Conservation (phyloP, 2,888 invertebrate species). For the Dolomedes plantarius region DNA sequence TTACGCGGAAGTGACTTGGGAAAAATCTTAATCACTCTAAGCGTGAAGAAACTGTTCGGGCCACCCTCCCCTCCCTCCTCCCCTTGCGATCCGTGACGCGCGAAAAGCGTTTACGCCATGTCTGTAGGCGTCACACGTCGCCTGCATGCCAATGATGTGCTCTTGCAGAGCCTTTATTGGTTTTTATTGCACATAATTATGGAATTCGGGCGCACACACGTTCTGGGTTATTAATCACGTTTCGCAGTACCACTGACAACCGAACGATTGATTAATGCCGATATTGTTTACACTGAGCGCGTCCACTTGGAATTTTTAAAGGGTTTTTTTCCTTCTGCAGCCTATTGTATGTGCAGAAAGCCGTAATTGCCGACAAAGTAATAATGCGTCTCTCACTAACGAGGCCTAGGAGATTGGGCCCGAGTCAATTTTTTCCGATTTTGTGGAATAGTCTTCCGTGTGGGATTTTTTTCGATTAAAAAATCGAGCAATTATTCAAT, state of each 20-base stretch:
- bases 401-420: too few species aligned
- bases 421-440: too few species aligned
- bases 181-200: slow-evolving; percentile 18
- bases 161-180: slow-evolving; percentile 2
- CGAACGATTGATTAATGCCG: slow-evolving; percentile 3
- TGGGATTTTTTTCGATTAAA: too few species aligned
- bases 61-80: too few species aligned
- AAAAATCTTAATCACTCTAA: not conserved
- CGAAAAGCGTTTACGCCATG: not conserved
- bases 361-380: not conserved
- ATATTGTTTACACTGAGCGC: slow-evolving; percentile 6
- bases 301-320: slow-evolving; percentile 4
- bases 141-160: not conserved
- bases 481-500: too few species aligned
- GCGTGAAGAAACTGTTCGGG: not conserved
- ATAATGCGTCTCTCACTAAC: not conserved
- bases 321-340: not conserved
- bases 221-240: not conserved
- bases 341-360: not conserved
- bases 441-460: too few species aligned
- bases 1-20: not conserved
- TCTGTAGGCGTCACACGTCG: slow-evolving; percentile 6
- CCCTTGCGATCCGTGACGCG: too few species aligned
- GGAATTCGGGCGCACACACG: slow-evolving; percentile 9
- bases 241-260: not conserved